Evolutionary conservation across 2,888 invertebrate genomes (phyloP), one percentile per base, ranked within the genome.

Genomic region (Microctonus brassicae): DNA sequence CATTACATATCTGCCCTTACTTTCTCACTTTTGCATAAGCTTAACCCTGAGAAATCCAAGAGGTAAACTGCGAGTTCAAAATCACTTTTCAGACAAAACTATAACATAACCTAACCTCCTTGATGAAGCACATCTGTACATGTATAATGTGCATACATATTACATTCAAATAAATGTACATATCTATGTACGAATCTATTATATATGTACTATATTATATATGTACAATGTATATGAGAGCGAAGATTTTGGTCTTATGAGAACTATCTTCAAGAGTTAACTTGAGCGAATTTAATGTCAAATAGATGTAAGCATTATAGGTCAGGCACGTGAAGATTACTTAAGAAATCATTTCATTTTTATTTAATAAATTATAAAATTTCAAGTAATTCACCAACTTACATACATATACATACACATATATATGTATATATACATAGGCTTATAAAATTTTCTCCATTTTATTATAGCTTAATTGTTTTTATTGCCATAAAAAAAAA

Each of bases 61-160:
- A 61, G 60, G 58, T 47, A 65, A 22, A 66, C n/a, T 17, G n/a
- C 36, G 52, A 47, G 34, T 61, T 61, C 61, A 52, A 69, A 69
- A 69, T 69, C 61, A 69, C 69, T 69, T 69, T 62, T 34, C 69
- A 47, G 60, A 33, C 58, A 29, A 69, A 61, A 36, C 53, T 61
- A 34, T 34, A 20, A 13, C 24, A 53, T 52, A 24, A 69, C 53
- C 61, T 39, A 22, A 24, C 47, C 47, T 47, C 34, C 61, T 69
- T 69, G 69, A 69, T 69, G 69, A 69, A 53, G 52, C 61, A 69
- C 52, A 69, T 61, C 34, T 36, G 53, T 53, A 61, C 53, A 52
- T 24, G 22, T 4, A 47, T 47, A n/a, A 61, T 34, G 69, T 53
- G n/a, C n/a, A n/a, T n/a, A n/a, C n/a, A n/a, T n/a, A n/a, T n/a